Base-by-base conservation (phyloP, 2,888 invertebrate genomes). In the Microchrysa polita region DNA sequence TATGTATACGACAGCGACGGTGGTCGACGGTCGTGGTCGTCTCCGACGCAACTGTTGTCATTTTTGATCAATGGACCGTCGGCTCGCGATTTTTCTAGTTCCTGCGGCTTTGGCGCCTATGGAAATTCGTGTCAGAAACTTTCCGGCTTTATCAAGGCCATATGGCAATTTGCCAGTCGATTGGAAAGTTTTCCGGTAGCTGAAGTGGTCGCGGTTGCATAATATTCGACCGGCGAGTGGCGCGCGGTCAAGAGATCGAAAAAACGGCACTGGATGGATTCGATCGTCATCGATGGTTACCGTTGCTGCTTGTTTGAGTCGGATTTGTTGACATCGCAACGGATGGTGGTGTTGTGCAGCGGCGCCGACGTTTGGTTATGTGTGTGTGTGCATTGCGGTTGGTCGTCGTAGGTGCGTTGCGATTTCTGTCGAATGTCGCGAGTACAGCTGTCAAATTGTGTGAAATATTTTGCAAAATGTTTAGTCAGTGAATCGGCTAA, bases 11-110 rank as follows among this genome's bases (percentile, higher is more conserved):
- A 18, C n/a, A 48, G 18, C 44, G 48, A 10, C n/a, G 2, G 5
- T 0, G 9, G 27, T 2, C 14, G 10, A 16, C 42, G 7, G n/a
- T n/a, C n/a, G 5, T 23, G 65, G 2, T 22, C 65, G 48, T 61
- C 40, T 14, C 42, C 65, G 65, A 65, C 65, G 65, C 65, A 65
- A 65, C 65, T 65, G 65, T 65, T 65, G 65, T 65, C 65, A 65
- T 65, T n/a, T n/a, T 65, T 65, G 65, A 65, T 65, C 65, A 48
- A 65, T 48, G 42, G 18, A 23, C 65, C 12, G 65, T 48, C 48
- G 44, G 44, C 48, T 40, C 16, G 42, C 14, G 48, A 48, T 12
- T n/a, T 12, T n/a, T 20, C 44, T n/a, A n/a, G 65, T 44, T 40
- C 9, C n/a, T 61, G 61, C 27, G 18, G 40, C 20, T 14, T 34